A percentile compares a stretch with the other conserved stretches of the same genome.
phyloP scores from a whole-genome alignment of 2,888 invertebrate species.

The Trachelus tabidus region DNA sequence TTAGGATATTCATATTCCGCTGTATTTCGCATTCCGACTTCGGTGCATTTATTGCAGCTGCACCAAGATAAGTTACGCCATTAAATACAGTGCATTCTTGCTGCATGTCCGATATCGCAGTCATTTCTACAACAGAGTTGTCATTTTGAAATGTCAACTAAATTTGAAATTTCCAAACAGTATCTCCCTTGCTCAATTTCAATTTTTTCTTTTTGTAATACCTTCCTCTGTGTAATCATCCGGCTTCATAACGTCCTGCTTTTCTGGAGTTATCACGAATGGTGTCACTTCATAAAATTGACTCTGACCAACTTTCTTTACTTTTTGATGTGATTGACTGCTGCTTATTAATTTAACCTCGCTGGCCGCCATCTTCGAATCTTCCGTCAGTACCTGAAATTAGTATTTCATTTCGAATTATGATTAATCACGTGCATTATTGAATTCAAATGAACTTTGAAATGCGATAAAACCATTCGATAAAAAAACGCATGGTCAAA shows the following conservation, averaged over 20 bases:
- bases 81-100: slow-evolving; percentile 93
- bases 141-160: background rate
- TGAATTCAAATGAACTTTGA: background rate
- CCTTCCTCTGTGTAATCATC: slow-evolving; percentile 82
- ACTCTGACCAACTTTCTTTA: slow-evolving; percentile 68
- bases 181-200: background rate
- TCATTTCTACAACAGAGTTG: slow-evolving; percentile 39
- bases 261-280: slow-evolving; percentile 70
- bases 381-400: slow-evolving; percentile 58
- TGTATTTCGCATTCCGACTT: slow-evolving; percentile 94
- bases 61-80: slow-evolving; percentile 92
- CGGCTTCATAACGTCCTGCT: slow-evolving; percentile 84
- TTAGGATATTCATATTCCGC: slow-evolving; percentile 91
- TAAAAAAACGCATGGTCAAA: background rate
- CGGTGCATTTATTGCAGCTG: slow-evolving; percentile 90
- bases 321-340: slow-evolving; percentile 41
- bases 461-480: background rate
- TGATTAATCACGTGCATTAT: background rate
- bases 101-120: slow-evolving; percentile 81
- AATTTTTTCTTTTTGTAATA: slow-evolving; percentile 46
- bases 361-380: slow-evolving; percentile 58
- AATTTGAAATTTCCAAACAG: background rate
- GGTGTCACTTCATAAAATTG: slow-evolving; percentile 67
- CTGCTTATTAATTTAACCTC: slow-evolving; percentile 50
- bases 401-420: background rate